Evolutionary conservation across 2,888 invertebrate species (phyloP).

Genomic region (Volucella inanis): DNA sequence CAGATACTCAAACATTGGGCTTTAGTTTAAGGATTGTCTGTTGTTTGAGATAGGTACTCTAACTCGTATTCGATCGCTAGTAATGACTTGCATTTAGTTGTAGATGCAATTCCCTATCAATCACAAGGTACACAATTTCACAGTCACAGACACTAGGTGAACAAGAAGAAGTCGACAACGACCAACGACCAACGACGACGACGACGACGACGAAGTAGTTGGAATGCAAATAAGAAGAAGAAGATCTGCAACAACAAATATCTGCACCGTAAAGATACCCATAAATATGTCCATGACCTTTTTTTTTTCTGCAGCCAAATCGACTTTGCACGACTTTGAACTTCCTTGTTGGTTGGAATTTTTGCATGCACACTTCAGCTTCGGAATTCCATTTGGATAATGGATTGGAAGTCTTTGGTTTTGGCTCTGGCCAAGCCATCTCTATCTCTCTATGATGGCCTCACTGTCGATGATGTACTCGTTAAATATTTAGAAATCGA

Average conservation of each 20-base stretch:
- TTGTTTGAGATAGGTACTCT: too few species aligned
- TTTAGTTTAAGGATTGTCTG: too few species aligned
- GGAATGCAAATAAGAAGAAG: slow-evolving; percentile 10
- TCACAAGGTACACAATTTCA: slow-evolving; percentile 58
- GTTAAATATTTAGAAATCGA: slow-evolving; percentile 10
- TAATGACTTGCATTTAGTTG: too few species aligned
- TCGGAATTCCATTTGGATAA: slow-evolving; percentile 60
- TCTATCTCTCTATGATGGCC: neutral
- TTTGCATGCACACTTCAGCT: slow-evolving; percentile 69
- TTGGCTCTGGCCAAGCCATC: slow-evolving; percentile 33
- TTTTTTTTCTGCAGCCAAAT: slow-evolving; percentile 71
- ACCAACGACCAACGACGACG: slow-evolving; percentile 8
- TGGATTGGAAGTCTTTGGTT: slow-evolving; percentile 22
- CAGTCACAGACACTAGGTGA: slow-evolving; percentile 19
- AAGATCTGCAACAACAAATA: slow-evolving; percentile 14
- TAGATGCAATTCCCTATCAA: slow-evolving; percentile 60
- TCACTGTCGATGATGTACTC: neutral
- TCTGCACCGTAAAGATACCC: slow-evolving; percentile 55
- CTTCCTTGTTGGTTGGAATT: slow-evolving; percentile 74
- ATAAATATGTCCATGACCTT: slow-evolving; percentile 76
- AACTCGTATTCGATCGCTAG: too few species aligned
- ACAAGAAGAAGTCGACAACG: slow-evolving; percentile 67
- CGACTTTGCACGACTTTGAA: slow-evolving; percentile 76
- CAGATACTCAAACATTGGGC: too few species aligned
- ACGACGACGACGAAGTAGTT: slow-evolving; percentile 21